A percentile compares a stretch with the other conserved stretches of the same genome.
phyloP scores from a whole-genome alignment of 2,797 vertebrate genomes.

The Prionace glauca region DNA sequence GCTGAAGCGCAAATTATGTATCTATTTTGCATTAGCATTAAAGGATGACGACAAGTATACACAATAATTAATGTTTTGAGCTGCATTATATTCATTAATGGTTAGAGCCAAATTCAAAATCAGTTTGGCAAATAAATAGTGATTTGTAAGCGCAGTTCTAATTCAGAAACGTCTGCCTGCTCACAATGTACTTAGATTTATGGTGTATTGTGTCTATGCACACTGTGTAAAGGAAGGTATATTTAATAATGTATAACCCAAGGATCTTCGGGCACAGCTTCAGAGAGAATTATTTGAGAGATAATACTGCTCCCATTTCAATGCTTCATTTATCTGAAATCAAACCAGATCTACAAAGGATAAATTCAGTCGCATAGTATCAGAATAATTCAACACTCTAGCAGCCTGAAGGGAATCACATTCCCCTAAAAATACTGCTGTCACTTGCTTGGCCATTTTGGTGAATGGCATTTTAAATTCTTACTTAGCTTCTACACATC shows the following conservation, averaged over 20 bases:
- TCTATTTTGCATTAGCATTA: background rate
- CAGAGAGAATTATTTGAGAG: background rate
- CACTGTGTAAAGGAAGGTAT: background rate
- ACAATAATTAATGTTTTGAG: constrained; percentile 1
- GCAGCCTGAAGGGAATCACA: background rate
- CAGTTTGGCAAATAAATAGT: background rate
- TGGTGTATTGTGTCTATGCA: background rate
- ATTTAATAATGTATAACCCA: background rate
- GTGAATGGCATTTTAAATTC: no score
- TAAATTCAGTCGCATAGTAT: background rate
- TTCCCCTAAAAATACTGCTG: background rate
- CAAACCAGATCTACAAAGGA: background rate
- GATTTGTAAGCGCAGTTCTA: background rate
- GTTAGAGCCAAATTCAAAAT: background rate
- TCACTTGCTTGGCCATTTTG: background rate
- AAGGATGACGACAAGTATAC: background rate
- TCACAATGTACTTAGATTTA: background rate
- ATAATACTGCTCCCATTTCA: background rate
- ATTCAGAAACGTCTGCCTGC: background rate
- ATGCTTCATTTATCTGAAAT: background rate
- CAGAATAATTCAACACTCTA: background rate
- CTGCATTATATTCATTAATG: background rate
- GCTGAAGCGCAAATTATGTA: background rate
- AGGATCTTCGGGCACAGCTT: background rate
- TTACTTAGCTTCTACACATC: background rate